Base-by-base conservation (phyloP, 1,140 invertebrate genomes). In the Musca domestica region DNA sequence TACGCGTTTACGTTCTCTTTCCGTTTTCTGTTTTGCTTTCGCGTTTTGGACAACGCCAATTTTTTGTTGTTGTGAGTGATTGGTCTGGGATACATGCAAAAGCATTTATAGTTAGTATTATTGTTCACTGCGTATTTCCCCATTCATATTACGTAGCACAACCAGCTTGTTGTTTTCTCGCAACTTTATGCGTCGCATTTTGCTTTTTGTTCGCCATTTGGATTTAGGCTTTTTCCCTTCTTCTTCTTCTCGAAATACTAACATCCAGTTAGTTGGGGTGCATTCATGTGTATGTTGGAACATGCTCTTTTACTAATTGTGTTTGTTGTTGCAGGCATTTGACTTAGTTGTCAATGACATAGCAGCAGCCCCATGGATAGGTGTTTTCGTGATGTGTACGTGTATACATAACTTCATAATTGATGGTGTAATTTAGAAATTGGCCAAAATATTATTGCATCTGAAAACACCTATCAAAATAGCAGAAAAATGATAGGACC, bases 321-420 rank as follows among this genome's bases (percentile, higher is more conserved):
- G 54, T 61, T 19, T 15, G 3, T 58, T 58, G 6, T 58, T 51
- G 48, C 47, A 48, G 15, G 15, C 12, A 48, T n/a, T n/a, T n/a
- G n/a, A 10, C 14, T 34, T 61, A 20, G n/a, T 61, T 61, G 19
- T 19, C 56, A 61, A 61, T 61, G 56, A 34, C 56, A 58, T 58
- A n/a, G 15, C 27, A 58, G 48, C 48, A 14, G 1, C 19, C 15
- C 1, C 19, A 17, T 46, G 15, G 15, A 46, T 46, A 46, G 3
- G 15, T 9, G 15, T 15, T 46, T 12, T 15, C 10, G 10, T 46
- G 10, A 46, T 46, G 15, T 46, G 1, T 46, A 46, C 3, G 15
- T 46, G 15, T 46, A 15, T 46, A 46, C 41, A 46, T 46, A 46
- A n/a, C n/a, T n/a, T n/a, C n/a, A n/a, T n/a, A n/a, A n/a, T n/a